phyloP scores from a whole-genome alignment of 2,888 invertebrate genomes.

The Meiosimyza decipiens region DNA sequence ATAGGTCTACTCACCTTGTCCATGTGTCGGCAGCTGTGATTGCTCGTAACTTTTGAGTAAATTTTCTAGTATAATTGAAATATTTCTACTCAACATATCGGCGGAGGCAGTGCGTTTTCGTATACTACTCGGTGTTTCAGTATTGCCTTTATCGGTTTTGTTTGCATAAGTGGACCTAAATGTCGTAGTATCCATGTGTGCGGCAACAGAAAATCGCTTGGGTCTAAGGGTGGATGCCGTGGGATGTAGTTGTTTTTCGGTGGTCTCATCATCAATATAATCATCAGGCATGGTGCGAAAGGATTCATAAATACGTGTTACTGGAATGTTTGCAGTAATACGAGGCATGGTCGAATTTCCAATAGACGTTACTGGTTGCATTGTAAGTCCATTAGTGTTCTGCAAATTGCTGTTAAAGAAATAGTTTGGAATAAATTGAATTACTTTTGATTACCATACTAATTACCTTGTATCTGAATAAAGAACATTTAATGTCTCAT shows the following conservation, averaged over 20 bases:
- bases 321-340: constrained; percentile 56
- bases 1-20: constrained; percentile 73
- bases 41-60: constrained; percentile 90
- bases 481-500: constrained; percentile 21
- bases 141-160: constrained; percentile 37
- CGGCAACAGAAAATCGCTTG: constrained; percentile 30
- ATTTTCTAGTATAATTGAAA: constrained; percentile 86
- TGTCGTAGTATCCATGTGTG: constrained; percentile 17
- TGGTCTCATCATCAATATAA: constrained; percentile 32
- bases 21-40: constrained; percentile 89
- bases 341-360: constrained; percentile 42
- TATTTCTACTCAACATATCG: constrained; percentile 84
- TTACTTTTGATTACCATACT: neutral
- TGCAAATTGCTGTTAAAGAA: neutral
- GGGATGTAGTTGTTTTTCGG: constrained; percentile 24
- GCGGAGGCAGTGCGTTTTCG: constrained; percentile 71
- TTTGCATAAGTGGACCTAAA: constrained; percentile 20
- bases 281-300: constrained; percentile 48
- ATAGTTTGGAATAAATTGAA: too few relatives aligned
- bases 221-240: constrained; percentile 23
- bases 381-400: neutral
- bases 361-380: neutral
- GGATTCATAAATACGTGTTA: constrained; percentile 61
- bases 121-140: constrained; percentile 36
- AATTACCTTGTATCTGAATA: neutral